A percentile compares a stretch with the other conserved stretches of the same genome.
Conservation (phyloP, 2,113 vertebrate genomes). For the Psittacara wagleri region DNA sequence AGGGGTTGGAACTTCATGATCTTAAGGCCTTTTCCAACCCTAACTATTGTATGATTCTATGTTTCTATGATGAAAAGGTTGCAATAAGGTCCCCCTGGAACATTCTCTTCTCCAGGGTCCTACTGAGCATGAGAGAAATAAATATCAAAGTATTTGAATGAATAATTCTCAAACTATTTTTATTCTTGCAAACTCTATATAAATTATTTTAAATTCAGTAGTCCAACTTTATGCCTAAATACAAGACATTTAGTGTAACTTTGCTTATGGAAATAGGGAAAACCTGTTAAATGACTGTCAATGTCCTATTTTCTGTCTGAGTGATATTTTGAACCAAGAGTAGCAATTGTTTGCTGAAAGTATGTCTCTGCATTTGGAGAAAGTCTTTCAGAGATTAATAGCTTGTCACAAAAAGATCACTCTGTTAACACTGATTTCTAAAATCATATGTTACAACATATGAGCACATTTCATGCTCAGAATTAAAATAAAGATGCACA, state of each 20-base stretch:
- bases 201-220: background rate
- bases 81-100: background rate
- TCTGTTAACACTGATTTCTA: slow-evolving; percentile 30
- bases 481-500: slow-evolving; percentile 8
- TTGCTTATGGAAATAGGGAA: background rate
- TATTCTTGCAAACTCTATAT: background rate
- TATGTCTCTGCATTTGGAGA: background rate
- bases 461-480: background rate
- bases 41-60: too few relatives aligned
- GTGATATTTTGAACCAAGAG: background rate
- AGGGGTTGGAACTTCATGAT: too few relatives aligned
- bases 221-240: background rate
- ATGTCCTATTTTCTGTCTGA: slow-evolving; percentile 8
- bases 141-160: background rate
- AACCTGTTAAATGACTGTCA: slow-evolving; percentile 26
- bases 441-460: slow-evolving; percentile 34
- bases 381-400: slow-evolving; percentile 65
- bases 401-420: slow-evolving; percentile 42
- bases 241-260: background rate
- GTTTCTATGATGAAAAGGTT: background rate
- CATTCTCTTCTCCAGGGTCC: background rate
- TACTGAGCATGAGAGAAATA: background rate
- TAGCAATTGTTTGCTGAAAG: slow-evolving; percentile 17
- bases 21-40: too few relatives aligned
- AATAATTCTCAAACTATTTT: background rate